These are phyloP conservation scores for Pachypeltis micranthus DNA, from an alignment of 1,140 invertebrate species.

Conservation along the genomic window DNA sequence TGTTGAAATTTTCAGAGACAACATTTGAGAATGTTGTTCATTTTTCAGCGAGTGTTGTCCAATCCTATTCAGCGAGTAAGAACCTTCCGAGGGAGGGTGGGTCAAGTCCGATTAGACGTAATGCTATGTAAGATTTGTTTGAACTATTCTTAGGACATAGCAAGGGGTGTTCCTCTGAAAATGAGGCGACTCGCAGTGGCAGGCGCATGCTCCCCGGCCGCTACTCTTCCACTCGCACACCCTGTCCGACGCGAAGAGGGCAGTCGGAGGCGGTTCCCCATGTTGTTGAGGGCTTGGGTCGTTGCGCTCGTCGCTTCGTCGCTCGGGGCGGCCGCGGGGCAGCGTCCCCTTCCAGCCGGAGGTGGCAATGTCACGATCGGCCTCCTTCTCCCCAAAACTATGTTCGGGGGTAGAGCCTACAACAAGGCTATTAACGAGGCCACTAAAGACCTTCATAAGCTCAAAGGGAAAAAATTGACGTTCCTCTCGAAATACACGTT, in stretches of 20 bases:
- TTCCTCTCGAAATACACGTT: conserved; percentile 53
- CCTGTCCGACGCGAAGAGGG: neutral
- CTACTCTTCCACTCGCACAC: neutral
- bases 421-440: conserved; percentile 51
- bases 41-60: no score
- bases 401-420: conserved; percentile 52
- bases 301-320: neutral
- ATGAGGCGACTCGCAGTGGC: no score
- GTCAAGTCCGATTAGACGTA: no score
- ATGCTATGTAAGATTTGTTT: no score
- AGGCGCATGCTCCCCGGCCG: neutral
- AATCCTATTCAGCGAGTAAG: no score
- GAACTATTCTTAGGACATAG: no score
- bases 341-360: conserved; percentile 4
- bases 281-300: conserved; percentile 14
- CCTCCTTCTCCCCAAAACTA: conserved; percentile 51
- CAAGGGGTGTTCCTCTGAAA: no score
- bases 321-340: conserved; percentile 7
- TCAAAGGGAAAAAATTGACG: conserved; percentile 40
- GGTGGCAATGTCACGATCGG: conserved; percentile 41
- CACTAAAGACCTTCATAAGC: conserved; percentile 45
- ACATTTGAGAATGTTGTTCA: no score
- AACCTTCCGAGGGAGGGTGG: no score
- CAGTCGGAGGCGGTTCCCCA: conserved; percentile 8
- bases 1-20: no score